Evolutionary conservation across 2,797 vertebrate species (phyloP), one percentile per base, ranked within the genome.

Genomic region (Strix occidentalis): DNA sequence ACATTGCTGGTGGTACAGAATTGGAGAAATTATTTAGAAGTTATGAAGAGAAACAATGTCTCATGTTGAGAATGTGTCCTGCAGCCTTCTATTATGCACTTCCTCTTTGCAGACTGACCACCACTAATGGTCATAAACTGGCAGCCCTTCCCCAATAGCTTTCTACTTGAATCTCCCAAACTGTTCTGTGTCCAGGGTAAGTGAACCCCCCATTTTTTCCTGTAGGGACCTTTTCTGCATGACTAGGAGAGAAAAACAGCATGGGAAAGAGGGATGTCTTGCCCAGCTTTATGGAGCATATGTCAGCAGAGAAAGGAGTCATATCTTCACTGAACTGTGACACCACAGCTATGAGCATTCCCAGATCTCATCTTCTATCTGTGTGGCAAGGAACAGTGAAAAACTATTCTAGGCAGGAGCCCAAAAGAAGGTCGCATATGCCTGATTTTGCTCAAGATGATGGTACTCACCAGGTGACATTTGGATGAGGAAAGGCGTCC

Each of bases 401-500:
- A n/a, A 57, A 10, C 25, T 50, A 0, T 11, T n/a, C 66, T 53
- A 50, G 39, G 6, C 8, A 15, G 51, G 61, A 61, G 29, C 41
- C 54, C 58, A 9, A 2, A 5, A 41, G 41, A 31, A 68, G n/a
- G 31, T 45, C 5, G 1, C 1, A 1, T 15, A 1, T 7, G 41
- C 20, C 51, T 58, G 61, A 13, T 65, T 28, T 5, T 8, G 39
- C 64, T 24, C 12, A 8, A 50, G 37, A 9, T 33, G 48, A 9
- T 19, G 37, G 8, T 56, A 93, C 97, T 97, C 97, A 99, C 99
- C 99, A 99, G 85, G 75, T 80, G 53, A 98, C 68, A 7, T 19
- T 97, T 15, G 98, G 97, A 7, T 12, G 70, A n/a, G 99, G 99
- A 37, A 99, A 94, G 70, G 98, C 99, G 0, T 97, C 97, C 92